Conservation (phyloP, 2,113 vertebrate species). For the rabbit (Oryctolagus cuniculus) region mOryCun1.1 NC_091439.1:98473001-98473500, state of each 20-base stretch:
- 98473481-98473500: too few relatives aligned
- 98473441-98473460: too few relatives aligned
- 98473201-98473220: not conserved
- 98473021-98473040: constrained; percentile 86
- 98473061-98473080: constrained; percentile 88
- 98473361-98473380: too few relatives aligned
- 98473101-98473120: not conserved
- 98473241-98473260: not conserved
- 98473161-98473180: not conserved
- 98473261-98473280: too few relatives aligned
- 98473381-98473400: too few relatives aligned
- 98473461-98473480: too few relatives aligned
- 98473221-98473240: not conserved
- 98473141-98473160: not conserved
- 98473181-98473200: not conserved
- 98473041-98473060: constrained; percentile 87
- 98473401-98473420: too few relatives aligned
- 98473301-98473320: too few relatives aligned
- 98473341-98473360: too few relatives aligned
- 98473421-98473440: too few relatives aligned
- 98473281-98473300: too few relatives aligned
- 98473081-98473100: constrained; percentile 75
- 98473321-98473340: too few relatives aligned
- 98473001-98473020: constrained; percentile 85
- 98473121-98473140: not conserved